Percentiles rank a stretch among this genome's conserved stretches.
phyloP scores from a whole-genome alignment of 2,797 vertebrate species.

The Stomatorhinus walkeri region DNA sequence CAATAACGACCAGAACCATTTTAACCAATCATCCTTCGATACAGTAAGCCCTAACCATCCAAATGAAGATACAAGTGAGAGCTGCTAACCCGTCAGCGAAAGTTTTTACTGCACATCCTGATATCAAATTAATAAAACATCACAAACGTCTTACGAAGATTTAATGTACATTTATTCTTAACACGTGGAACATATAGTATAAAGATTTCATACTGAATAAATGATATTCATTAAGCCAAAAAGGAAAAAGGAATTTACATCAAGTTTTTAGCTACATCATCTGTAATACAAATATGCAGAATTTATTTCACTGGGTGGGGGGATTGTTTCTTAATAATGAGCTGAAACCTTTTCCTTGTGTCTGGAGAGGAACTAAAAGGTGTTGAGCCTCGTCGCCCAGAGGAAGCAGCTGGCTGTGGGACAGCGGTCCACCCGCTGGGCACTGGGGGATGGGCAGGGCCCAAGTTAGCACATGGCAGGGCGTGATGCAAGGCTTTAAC shows the following conservation, averaged over 20 bases:
- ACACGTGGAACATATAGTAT: slow-evolving; percentile 95
- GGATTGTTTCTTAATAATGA: slow-evolving; percentile 66
- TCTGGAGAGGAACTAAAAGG: slow-evolving; percentile 64
- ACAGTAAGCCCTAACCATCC: neutral
- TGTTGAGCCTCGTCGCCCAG: slow-evolving; percentile 60
- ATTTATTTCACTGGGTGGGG: slow-evolving; percentile 86
- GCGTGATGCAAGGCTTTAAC: slow-evolving; percentile 52
- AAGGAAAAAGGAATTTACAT: slow-evolving; percentile 99
- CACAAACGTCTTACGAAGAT: slow-evolving; percentile 98
- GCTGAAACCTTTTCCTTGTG: slow-evolving; percentile 58
- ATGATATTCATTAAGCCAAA: slow-evolving; percentile 94
- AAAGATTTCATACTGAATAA: slow-evolving; percentile 96
- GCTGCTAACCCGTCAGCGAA: neutral
- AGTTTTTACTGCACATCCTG: neutral
- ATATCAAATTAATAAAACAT: slow-evolving; percentile 67
- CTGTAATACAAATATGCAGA: slow-evolving; percentile 99
- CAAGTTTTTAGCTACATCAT: slow-evolving; percentile 99
- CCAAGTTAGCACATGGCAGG: slow-evolving; percentile 57
- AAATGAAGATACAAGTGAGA: neutral
- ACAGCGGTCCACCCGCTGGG: slow-evolving; percentile 21
- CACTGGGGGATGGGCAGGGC: slow-evolving; percentile 29
- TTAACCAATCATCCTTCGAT: neutral
- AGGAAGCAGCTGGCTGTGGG: slow-evolving; percentile 31
- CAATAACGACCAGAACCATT: neutral
- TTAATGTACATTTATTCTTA: slow-evolving; percentile 97